Percentiles rank a stretch among this genome's conserved stretches.
Conservation (phyloP, 2,888 invertebrate genomes). For the Apeira syringaria region DNA sequence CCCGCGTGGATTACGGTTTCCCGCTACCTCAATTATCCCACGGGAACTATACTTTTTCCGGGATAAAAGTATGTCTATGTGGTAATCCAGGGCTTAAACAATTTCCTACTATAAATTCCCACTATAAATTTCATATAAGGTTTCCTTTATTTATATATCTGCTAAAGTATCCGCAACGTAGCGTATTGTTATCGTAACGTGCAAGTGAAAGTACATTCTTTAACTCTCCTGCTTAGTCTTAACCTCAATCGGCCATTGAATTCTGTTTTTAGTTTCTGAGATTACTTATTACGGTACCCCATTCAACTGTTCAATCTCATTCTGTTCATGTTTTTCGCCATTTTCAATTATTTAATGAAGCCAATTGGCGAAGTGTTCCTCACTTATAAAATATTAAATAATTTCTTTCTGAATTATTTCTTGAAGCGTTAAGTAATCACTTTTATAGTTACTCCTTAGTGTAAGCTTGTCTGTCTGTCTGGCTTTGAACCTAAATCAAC, state of each 20-base stretch:
- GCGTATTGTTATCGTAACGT: constrained; percentile 23
- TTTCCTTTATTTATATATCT: too few relatives aligned
- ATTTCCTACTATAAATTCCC: too few relatives aligned
- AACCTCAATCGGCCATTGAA: constrained; percentile 29
- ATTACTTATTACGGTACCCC: constrained; percentile 17
- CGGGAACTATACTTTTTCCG: too few relatives aligned
- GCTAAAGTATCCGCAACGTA: background rate
- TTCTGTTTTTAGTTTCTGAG: constrained; percentile 18
- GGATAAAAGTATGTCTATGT: too few relatives aligned
- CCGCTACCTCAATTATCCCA: too few relatives aligned
- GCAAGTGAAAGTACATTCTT: constrained; percentile 54
- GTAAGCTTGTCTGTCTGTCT: too few relatives aligned
- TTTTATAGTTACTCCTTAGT: background rate
- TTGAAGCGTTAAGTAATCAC: background rate
- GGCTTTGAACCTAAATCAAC: too few relatives aligned
- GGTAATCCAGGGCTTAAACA: too few relatives aligned
- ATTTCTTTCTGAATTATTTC: background rate
- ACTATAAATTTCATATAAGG: too few relatives aligned
- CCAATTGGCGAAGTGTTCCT: constrained; percentile 5
- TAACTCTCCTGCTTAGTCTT: constrained; percentile 25
- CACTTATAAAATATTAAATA: constrained; percentile 1
- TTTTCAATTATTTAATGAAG: constrained; percentile 13
- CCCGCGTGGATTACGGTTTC: too few relatives aligned
- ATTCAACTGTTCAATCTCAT: constrained; percentile 17
- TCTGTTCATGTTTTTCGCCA: constrained; percentile 12